Evolutionary conservation across 2,888 invertebrate genomes (phyloP), one percentile per base, ranked within the genome.

Genomic region (Cephus nigrinus): DNA sequence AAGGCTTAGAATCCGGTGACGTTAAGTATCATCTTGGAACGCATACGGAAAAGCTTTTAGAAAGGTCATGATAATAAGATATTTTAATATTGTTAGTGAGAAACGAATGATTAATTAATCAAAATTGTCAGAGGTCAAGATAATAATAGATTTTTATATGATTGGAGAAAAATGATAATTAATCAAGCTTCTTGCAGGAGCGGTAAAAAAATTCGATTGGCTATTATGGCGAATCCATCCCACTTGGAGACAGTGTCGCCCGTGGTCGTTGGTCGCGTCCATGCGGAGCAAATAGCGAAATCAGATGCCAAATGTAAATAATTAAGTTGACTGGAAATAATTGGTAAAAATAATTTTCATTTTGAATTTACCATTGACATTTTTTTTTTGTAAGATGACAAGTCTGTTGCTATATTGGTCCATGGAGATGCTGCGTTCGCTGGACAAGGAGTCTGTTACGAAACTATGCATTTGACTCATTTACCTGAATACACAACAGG

Each of bases 21-120:
- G 97, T 98, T 0, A 98, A 98, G 91, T 97, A 98, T 92, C 98
- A 98, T 92, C 93, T 98, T 89, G 98, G 98, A 76, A 97, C 97
- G 78, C 96, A 95, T 88, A 96, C 97, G 88, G 97, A 88, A n/a
- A 86, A 77, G 74, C 23, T 84, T 5, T 78, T 90, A 12, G 88
- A 88, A 68, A 86, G 88, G 89, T 89, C 30, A 72, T 33, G 30
- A 33, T 23, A 31, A 12, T 4, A 9, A 97, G 88, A 94, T 96
- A 36, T 93, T 97, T 86, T 68, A 95, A 96, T 87, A 93, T 96
- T 35, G 94, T 95, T 74, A 80, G 95, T 96, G 92, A 96, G 95
- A 90, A 94, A 95, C 5, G n/a, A 69, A 69, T 69, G 15, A 23
- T 69, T 12, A 1, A 36, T 36, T 36, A 36, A 36, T 36, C 1